Base-by-base conservation (phyloP, 2,113 vertebrate species). In the Eolophus roseicapilla region DNA sequence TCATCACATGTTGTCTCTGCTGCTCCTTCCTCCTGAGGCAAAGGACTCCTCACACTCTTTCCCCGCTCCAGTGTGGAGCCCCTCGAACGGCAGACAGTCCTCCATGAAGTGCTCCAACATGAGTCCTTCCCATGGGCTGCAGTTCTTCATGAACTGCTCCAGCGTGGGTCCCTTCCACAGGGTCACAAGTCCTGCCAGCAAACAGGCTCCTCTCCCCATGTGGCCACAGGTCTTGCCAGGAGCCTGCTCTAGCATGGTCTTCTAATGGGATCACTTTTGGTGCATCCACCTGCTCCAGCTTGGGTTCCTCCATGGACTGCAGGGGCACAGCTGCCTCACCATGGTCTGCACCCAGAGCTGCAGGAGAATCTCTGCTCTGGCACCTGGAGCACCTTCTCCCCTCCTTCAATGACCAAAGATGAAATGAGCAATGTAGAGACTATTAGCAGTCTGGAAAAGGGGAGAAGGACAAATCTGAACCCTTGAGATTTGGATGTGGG, bases 291-390 rank as follows among this genome's bases (percentile, higher is more conserved):
- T 37, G n/a, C 20, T 19, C 37, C 33, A n/a, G 23, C 39, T 14
- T 57, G 55, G 19, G 19, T 21, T 57, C 10, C 8, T 78, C 19
- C 33, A 27, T 2, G 8, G 29, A 5, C n/a, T 60, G 13, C 33
- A 46, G 46, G 28, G 44, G 7, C 6, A 63, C 44, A 50, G 13
- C 29, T 50, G 28, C 9, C 9, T 63, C 59, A 14, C 19, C 9
- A 23, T 6, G 7, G 6, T 17, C 65, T 37, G 15, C 23, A 39
- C 18, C 37, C n/a, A 0, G 0, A 29, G 13, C 44, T 86, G 59
- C 59, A 67, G 59, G 23, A 39, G 3, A 46, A 80, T 39, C 43
- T 73, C 68, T 31, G 46, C 52, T 31, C 60, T 25, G 33, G 17
- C 17, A 5, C 9, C 11, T 16, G 67, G 11, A 74, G 7, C 21